Evolutionary conservation across 64 coral and sea anemone genomes (phyloP), one percentile per base, ranked within the genome.

Genomic region (Astreopora myriophthalma): DNA sequence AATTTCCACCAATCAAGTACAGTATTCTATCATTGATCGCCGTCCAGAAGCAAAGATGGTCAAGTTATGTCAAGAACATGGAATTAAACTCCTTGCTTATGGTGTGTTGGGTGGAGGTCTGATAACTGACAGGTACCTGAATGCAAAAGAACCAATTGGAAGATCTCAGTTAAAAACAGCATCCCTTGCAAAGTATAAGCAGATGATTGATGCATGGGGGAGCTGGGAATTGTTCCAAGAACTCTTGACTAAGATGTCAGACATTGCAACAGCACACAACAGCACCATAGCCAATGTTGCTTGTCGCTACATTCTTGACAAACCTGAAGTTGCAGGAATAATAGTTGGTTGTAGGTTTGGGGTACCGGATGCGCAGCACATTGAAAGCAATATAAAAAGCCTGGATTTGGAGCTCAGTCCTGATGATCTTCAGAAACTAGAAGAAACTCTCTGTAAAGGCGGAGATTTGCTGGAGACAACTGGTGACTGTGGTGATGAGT

Each of bases 401-500:
- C 80, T 98, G 67, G 85, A 91, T 42, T 34, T 94, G 23, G 26
- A 55, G 1, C 81, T 98, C 20, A 80, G 42, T 9, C 32, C 89
- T 29, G 20, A 23, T 88, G 96, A 98, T 16, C 31, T 94, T 74
- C 66, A 94, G 44, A 94, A 75, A 31, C 23, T 98, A 22, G 52
- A 94, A 12, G 19, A 64, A 60, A 73, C 91, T 49, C 69, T 87
- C 57, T 84, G 81, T 39, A 98, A 98, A 98, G 92, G 92, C 74
- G 82, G 85, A 91, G 92, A 98, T 70, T 89, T 98, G 82, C 94
- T 92, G 87, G 44, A 76, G 16, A 79, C 84, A 76, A 98, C 89
- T n/a, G 96, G 96, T 26, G 96, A 98, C 49, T 98, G 96, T 92
- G 96, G 96, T 1, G 96, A 98, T 89, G 96, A 98, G 68, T 98